Evolutionary conservation across 2,113 vertebrate genomes (phyloP).

Genomic region (Scytalopus superciliaris): DNA sequence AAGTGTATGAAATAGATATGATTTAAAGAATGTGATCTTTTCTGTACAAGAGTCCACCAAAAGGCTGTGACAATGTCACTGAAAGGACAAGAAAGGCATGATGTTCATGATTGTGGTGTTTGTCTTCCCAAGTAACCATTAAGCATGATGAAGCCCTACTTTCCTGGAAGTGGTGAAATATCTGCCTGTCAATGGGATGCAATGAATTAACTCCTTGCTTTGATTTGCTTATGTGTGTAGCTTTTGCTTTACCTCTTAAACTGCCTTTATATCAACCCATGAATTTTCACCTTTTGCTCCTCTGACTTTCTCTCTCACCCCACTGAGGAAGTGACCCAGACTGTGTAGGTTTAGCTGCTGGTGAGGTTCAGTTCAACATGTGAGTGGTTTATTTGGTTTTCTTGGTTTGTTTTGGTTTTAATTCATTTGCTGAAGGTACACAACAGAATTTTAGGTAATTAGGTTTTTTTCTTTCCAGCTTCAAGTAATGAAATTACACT

Average conservation of each 20-base stretch:
- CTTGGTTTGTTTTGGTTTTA: background rate
- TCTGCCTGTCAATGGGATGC: background rate
- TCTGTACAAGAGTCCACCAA: background rate
- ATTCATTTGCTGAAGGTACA: background rate
- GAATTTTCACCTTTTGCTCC: background rate
- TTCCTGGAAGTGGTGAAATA: background rate
- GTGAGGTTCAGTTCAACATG: fast-evolving
- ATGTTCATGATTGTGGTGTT: background rate
- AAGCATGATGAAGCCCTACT: fast-evolving
- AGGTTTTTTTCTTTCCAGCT: background rate
- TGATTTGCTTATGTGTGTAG: background rate
- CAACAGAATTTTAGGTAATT: background rate
- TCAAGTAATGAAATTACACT: background rate
- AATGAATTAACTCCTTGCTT: background rate
- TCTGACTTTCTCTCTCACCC: background rate
- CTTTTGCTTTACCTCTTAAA: background rate
- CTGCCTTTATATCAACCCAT: background rate
- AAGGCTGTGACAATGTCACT: fast-evolving
- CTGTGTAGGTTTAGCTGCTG: background rate
- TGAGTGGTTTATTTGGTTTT: background rate
- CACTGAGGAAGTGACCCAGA: background rate
- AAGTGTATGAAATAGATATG: background rate
- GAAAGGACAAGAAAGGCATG: background rate
- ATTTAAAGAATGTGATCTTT: background rate
- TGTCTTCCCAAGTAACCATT: background rate